Evolutionary conservation across 2,113 vertebrate genomes (phyloP), one percentile per base, ranked within the genome.

Genomic region (Peucedramus taeniatus): DNA sequence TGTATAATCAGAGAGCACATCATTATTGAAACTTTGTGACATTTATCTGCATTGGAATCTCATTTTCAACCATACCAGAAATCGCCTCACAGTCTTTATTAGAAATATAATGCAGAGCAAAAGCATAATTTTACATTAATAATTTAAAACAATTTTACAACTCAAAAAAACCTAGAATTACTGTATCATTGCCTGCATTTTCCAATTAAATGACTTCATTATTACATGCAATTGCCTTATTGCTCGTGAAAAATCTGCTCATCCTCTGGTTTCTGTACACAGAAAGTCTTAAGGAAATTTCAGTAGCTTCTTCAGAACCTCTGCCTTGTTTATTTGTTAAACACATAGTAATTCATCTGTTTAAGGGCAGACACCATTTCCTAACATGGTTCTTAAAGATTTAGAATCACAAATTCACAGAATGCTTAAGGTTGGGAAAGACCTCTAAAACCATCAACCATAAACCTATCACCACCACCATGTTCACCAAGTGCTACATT

Each of bases 11-110:
- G 18, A 90, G 42, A 80, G 12, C 6, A 74, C 7, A 26, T 33
- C 15, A 53, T 33, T 10, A 75, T 9, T 45, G 10, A 30, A 83
- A 77, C 8, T 37, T 69, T 3, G 11, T 42, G 22, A 35, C 17
- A 56, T 47, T 39, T 22, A 50, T 37, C 13, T 30, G 14, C 9
- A 82, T 31, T 53, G 35, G 16, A 65, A 33, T 15, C 37, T 27
- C 15, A 64, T 45, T 77, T 63, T 59, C 22, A 49, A 54, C 45
- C 42, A 56, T 3, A 39, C 1, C 2, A 82, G 50, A 69, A 85
- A 54, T 22, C 0, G 0, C 5, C 23, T 11, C 4, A 3, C 6
- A 10, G 7, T 11, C 54, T 50, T 33, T 39, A 49, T 44, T 45
- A 61, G 13, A 56, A 75, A 85, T 51, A 63, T 2, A 31, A 81